phyloP scores from a whole-genome alignment of 2,888 invertebrate genomes.

The Mellilla xanthometata region DNA sequence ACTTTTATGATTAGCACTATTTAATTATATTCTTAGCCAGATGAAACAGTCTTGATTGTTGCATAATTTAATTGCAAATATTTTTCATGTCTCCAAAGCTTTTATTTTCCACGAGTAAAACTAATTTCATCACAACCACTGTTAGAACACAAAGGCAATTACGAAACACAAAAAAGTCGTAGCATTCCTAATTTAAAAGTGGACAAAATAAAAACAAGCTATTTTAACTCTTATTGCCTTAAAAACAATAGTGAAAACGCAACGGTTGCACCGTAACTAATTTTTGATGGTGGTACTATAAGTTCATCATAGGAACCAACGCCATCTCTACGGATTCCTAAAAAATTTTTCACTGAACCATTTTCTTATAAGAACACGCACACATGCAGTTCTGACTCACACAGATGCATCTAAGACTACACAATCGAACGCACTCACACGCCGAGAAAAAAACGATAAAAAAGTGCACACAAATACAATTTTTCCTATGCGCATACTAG shows the following conservation, averaged over 20 bases:
- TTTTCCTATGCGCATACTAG: constrained; percentile 42
- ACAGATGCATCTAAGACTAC: constrained; percentile 41
- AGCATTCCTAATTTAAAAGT: constrained; percentile 38
- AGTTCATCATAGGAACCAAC: constrained; percentile 60
- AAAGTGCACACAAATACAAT: constrained; percentile 66
- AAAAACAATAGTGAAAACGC: constrained; percentile 33
- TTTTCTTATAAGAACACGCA: constrained; percentile 78
- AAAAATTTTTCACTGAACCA: constrained; percentile 78
- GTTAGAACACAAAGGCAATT: constrained; percentile 32
- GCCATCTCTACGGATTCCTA: constrained; percentile 76
- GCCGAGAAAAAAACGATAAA: constrained; percentile 79
- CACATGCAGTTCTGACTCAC: constrained; percentile 54
- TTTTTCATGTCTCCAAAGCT: constrained; percentile 15
- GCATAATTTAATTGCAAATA: too few species aligned
- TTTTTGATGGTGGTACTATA: constrained; percentile 63
- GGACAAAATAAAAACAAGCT: constrained; percentile 12
- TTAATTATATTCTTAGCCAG: too few species aligned
- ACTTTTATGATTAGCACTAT: too few species aligned
- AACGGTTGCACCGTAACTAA: constrained; percentile 42
- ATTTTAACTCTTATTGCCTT: constrained; percentile 34
- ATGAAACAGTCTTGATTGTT: too few species aligned
- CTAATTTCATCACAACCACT: constrained; percentile 28
- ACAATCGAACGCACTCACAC: constrained; percentile 81
- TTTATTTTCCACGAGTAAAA: constrained; percentile 15
- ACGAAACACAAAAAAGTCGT: constrained; percentile 32